Evolutionary conservation across 2,797 vertebrate species (phyloP).

Genomic region (Oreonectes daqikongensis): DNA sequence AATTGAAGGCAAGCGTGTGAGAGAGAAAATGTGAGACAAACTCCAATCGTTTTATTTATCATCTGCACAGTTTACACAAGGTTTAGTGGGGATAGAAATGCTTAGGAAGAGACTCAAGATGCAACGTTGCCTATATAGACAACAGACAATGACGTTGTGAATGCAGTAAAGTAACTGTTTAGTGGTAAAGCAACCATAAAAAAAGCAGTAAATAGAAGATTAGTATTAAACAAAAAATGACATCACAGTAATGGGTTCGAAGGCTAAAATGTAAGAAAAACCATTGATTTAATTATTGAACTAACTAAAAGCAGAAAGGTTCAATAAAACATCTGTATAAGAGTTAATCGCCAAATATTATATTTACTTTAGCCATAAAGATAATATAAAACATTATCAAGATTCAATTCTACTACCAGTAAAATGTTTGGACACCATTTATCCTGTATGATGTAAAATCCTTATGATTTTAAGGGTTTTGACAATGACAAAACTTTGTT

Average conservation of each 20-base stretch:
- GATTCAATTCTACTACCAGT: neutral
- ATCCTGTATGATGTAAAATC: neutral
- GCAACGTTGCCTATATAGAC: neutral
- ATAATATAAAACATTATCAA: slow-evolving; percentile 17
- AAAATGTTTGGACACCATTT: neutral
- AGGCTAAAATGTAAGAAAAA: neutral
- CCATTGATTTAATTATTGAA: neutral
- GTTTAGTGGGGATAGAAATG: neutral
- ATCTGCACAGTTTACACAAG: neutral
- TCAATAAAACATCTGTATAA: slow-evolving; percentile 64
- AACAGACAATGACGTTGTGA: neutral
- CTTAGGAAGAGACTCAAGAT: neutral
- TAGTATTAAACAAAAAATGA: neutral
- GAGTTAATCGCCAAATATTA: slow-evolving; percentile 78
- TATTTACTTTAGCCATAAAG: no score
- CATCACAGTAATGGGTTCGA: neutral
- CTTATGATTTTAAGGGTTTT: neutral
- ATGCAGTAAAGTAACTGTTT: neutral
- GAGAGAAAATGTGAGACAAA: slow-evolving; percentile 32
- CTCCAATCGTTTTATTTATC: neutral
- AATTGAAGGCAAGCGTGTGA: neutral
- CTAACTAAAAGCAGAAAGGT: neutral
- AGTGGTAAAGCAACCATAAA: neutral
- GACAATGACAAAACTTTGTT: neutral
- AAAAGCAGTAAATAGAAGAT: neutral